phyloP scores from a whole-genome alignment of 2,113 vertebrate species.

The Proterorhinus semilunaris region DNA sequence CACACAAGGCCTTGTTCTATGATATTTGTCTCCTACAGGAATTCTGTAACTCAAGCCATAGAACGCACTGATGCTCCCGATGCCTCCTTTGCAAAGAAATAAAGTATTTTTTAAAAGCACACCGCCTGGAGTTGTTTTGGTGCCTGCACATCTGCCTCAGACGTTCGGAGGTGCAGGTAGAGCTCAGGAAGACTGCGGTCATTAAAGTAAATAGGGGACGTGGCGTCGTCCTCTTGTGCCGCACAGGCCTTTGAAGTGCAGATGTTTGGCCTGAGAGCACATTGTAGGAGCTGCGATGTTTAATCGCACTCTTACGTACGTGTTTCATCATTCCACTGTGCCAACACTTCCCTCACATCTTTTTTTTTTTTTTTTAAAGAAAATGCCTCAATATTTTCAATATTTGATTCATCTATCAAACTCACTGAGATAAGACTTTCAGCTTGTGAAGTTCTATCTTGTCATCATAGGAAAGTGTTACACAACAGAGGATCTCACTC shows the following conservation, averaged over 20 bases:
- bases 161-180: constrained; percentile 1
- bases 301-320: constrained; percentile 57
- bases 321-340: constrained; percentile 68
- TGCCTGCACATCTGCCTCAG: not conserved
- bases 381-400: constrained; percentile 20
- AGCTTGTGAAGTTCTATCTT: constrained; percentile 16
- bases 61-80: constrained; percentile 69
- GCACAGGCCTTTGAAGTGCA: constrained; percentile 47
- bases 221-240: constrained; percentile 23
- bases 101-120: constrained; percentile 66
- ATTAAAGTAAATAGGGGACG: constrained; percentile 18
- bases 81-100: constrained; percentile 76
- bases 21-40: constrained; percentile 55
- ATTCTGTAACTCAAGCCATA: constrained; percentile 68
- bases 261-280: constrained; percentile 38
- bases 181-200: not conserved
- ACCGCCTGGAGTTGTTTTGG: constrained; percentile 10
- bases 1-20: constrained; percentile 66
- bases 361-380: not conserved
- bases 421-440: constrained; percentile 48
- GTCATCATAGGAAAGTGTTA: constrained; percentile 50
- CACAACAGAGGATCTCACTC: not conserved
- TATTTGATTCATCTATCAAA: constrained; percentile 48
- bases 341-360: constrained; percentile 50
- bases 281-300: constrained; percentile 32